phyloP scores from a whole-genome alignment of 2,113 vertebrate genomes.

The Cyanoderma ruficeps region DNA sequence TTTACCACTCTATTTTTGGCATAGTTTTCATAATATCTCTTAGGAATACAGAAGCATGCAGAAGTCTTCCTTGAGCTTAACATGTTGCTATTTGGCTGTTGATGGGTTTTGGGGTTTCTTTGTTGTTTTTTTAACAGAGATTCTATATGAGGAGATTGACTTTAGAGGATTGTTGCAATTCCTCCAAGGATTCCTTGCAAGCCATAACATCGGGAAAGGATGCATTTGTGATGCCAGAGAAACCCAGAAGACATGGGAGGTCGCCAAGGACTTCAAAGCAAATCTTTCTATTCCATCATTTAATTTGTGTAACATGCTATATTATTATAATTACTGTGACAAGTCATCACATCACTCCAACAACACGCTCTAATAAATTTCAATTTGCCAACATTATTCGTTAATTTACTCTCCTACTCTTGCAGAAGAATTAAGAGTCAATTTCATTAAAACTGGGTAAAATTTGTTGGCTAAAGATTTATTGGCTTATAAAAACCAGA shows the following conservation, averaged over 20 bases:
- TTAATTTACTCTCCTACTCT: not conserved
- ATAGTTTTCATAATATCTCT: not conserved
- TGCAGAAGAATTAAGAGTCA: not conserved
- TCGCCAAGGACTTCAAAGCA: not conserved
- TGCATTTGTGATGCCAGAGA: not conserved
- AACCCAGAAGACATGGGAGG: not conserved
- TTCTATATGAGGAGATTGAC: not conserved
- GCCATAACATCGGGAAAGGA: not conserved
- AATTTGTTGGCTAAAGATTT: not conserved
- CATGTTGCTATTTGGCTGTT: not conserved
- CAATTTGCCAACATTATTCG: not conserved
- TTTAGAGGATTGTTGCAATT: fast-evolving
- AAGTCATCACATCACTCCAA: not conserved
- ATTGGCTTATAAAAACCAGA: not conserved
- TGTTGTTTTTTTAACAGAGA: not conserved
- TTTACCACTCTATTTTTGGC: not conserved
- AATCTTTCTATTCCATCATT: not conserved
- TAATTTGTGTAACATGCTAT: not conserved
- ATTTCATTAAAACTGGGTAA: not conserved
- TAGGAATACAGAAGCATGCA: not conserved
- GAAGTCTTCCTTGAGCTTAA: not conserved
- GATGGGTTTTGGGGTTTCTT: not conserved
- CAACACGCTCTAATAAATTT: not conserved
- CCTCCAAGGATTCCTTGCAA: not conserved
- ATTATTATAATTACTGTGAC: not conserved